Evolutionary conservation across 2,888 invertebrate genomes (phyloP), one percentile per base, ranked within the genome.

Genomic region (Tyria jacobaeae): DNA sequence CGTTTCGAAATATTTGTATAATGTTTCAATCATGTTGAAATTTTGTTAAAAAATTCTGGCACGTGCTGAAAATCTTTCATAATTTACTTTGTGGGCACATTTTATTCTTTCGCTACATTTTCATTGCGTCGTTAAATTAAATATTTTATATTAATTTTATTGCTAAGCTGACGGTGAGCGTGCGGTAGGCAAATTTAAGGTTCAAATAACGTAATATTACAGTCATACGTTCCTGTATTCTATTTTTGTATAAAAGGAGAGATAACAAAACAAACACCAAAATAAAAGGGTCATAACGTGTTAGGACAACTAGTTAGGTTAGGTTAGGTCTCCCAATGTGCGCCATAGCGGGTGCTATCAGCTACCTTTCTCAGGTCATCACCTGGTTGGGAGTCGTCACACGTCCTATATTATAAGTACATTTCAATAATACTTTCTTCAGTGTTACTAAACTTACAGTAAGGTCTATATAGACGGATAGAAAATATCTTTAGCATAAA

Each of bases 101-200:
- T 48, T 53, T 34, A 62, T 62, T 53, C 48, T 31, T 57, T 57
- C 15, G 37, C 17, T 24, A 56, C 35, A 37, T 27, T 61, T 56
- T 57, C 27, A 57, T 62, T 52, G 39, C 31, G 21, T 52, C 52
- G 47, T 62, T 39, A 62, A 53, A 57, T 62, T 62, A 57, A 62
- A 62, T 62, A 62, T 62, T 62, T 62, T 62, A 57, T 62, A 27
- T 15, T 57, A 57, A 57, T 53, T 62, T 62, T 57, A 62, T 52
- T 53, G n/a, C 48, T 6, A 5, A 39, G 24, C 31, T 44, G 50
- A 3, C 14, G 60, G 21, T 57, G n/a, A 47, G 55, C 31, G 47
- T 35, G 35, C 47, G 47, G 47, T 48, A 44, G 12, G 21, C 44
- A 31, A 56, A 56, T 48, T 12, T 49, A 49, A 57, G 35, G 27